These are phyloP conservation scores for Acrocyrtus sp. DNA, from an alignment of 2,888 invertebrate species.

Conservation along the genomic window DNA sequence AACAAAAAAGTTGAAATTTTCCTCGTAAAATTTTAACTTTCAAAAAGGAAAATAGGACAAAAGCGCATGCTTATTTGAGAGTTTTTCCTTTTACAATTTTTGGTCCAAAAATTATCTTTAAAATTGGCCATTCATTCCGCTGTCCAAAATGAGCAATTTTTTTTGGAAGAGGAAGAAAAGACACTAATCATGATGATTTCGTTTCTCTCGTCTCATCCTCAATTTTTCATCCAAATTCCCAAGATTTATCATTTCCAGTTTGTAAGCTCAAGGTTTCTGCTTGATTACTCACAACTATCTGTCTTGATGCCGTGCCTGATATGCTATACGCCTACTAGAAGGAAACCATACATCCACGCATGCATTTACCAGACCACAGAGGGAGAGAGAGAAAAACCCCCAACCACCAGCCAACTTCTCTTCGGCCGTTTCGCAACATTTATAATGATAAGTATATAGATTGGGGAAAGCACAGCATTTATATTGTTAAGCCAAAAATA, in stretches of 20 bases:
- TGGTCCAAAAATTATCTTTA: conserved; percentile 11
- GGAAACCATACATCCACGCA: too few species aligned
- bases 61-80: not conserved
- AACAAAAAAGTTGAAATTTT: too few species aligned
- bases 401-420: too few species aligned
- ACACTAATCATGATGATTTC: conserved; percentile 23
- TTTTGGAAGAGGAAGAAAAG: conserved; percentile 14
- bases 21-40: too few species aligned
- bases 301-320: conserved; percentile 7
- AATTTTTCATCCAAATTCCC: conserved; percentile 31
- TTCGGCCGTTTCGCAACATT: too few species aligned
- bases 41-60: too few species aligned
- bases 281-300: conserved; percentile 16
- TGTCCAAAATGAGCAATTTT: conserved; percentile 19
- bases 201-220: conserved; percentile 6
- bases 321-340: too few species aligned
- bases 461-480: too few species aligned
- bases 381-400: too few species aligned
- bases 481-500: too few species aligned
- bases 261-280: conserved; percentile 18
- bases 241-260: conserved; percentile 30
- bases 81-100: not conserved
- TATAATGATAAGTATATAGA: too few species aligned
- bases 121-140: conserved; percentile 14
- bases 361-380: too few species aligned